A percentile compares a stretch with the other conserved stretches of the same genome.
Conservation (phyloP, 2,888 invertebrate genomes). For the Phymatocera aterrima region DNA sequence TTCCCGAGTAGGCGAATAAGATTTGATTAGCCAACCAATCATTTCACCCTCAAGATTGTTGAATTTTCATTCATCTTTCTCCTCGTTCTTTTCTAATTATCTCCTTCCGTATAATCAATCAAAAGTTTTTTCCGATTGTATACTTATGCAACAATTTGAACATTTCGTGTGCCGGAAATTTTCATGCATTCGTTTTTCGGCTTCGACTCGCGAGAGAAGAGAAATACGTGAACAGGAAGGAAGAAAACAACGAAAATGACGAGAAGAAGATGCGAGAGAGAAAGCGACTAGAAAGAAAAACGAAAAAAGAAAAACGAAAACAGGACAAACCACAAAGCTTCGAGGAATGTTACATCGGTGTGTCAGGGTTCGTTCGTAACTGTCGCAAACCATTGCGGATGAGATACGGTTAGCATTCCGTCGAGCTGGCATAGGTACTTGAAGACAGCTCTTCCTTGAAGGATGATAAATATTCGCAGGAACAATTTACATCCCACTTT, state of each 20-base stretch:
- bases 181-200: too few species aligned
- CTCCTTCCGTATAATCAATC: not conserved
- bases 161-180: not conserved
- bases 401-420: conserved; percentile 37
- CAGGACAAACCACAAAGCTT: conserved; percentile 7
- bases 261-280: not conserved
- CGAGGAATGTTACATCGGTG: conserved; percentile 12
- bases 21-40: not conserved
- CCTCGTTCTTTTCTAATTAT: not conserved
- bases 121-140: not conserved
- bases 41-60: not conserved
- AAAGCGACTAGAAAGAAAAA: not conserved
- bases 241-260: too few species aligned
- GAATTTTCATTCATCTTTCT: not conserved
- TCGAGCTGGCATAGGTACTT: conserved; percentile 21
- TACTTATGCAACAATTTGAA: not conserved
- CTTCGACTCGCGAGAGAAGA: too few species aligned
- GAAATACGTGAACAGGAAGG: too few species aligned
- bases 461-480: conserved; percentile 69
- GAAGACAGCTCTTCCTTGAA: conserved; percentile 48
- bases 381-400: conserved; percentile 33
- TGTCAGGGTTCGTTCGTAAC: conserved; percentile 34
- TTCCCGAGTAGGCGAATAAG: not conserved
- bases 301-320: not conserved
- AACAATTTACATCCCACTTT: conserved; percentile 68